Percentiles rank a stretch among this genome's conserved stretches.
These are phyloP conservation scores for Drosophila meridionalis DNA, from an alignment of 2,888 invertebrate genomes.

Conservation along the genomic window DNA sequence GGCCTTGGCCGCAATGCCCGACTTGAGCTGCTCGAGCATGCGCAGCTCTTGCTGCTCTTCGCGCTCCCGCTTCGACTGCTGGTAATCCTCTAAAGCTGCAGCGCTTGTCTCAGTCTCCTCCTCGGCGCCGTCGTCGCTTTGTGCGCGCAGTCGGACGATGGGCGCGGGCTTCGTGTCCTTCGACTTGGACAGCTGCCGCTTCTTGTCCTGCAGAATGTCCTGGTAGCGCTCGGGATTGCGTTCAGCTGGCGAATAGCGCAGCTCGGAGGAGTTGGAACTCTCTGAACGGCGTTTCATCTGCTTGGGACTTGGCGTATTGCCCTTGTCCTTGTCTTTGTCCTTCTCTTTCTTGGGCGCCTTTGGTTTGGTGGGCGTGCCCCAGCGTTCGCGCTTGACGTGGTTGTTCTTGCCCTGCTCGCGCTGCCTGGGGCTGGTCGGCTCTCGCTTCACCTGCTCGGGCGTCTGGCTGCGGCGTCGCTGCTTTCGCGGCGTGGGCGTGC, in stretches of 20 bases:
- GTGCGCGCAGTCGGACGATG: conserved; percentile 87
- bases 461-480: conserved; percentile 51
- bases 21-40: conserved; percentile 88
- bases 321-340: conserved; percentile 32
- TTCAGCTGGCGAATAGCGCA: conserved; percentile 90
- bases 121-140: conserved; percentile 88
- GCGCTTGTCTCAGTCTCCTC: conserved; percentile 86
- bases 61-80: conserved; percentile 87
- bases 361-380: conserved; percentile 58
- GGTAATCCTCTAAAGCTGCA: conserved; percentile 85
- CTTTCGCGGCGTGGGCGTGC: conserved; percentile 52
- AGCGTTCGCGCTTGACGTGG: conserved; percentile 43
- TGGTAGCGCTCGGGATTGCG: conserved; percentile 89
- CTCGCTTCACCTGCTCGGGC: conserved; percentile 43
- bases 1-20: conserved; percentile 89
- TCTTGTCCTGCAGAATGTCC: conserved; percentile 85
- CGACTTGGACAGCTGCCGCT: conserved; percentile 40
- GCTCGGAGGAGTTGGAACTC: conserved; percentile 83
- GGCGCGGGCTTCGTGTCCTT: conserved; percentile 80
- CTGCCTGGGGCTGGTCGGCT: conserved; percentile 43
- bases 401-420: conserved; percentile 33
- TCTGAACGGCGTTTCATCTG: conserved; percentile 48
- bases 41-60: conserved; percentile 89
- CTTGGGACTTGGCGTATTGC: conserved; percentile 54
- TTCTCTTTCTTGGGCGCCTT: conserved; percentile 21